phyloP scores from a whole-genome alignment of 2,888 invertebrate species.

The Cantharis rustica region DNA sequence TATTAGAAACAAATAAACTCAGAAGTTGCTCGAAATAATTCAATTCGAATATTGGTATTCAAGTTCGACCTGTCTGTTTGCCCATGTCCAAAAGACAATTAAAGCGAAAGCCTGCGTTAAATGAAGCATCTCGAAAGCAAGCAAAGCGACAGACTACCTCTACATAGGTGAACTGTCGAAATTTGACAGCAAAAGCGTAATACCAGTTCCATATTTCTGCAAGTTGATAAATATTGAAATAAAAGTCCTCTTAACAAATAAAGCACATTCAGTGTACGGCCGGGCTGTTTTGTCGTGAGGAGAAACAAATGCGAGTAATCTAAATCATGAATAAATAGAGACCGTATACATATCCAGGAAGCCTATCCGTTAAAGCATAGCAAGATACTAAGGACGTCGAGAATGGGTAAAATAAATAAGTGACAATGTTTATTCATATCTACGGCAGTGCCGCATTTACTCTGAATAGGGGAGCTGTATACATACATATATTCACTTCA shows the following conservation, averaged over 20 bases:
- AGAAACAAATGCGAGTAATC: slow-evolving; percentile 24
- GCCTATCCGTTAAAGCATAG: slow-evolving; percentile 39
- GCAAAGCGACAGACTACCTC: not conserved
- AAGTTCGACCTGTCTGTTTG: not conserved
- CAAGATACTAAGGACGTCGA: slow-evolving; percentile 29
- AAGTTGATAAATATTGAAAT: not conserved
- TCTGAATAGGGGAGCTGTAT: slow-evolving; percentile 29
- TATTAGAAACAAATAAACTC: not conserved
- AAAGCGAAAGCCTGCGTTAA: not conserved
- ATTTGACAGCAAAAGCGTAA: not conserved
- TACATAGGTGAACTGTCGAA: not conserved
- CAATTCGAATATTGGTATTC: not conserved
- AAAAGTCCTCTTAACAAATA: not conserved
- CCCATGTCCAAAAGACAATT: not conserved
- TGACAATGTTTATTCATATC: slow-evolving; percentile 52
- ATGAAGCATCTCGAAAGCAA: too few relatives aligned
- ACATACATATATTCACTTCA: not conserved
- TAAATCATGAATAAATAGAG: slow-evolving; percentile 43
- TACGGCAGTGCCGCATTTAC: slow-evolving; percentile 47
- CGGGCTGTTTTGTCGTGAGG: not conserved
- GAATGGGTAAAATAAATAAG: slow-evolving; percentile 45
- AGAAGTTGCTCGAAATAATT: not conserved
- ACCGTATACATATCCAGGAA: slow-evolving; percentile 38
- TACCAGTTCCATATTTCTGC: not conserved
- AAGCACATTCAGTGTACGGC: not conserved